Conservation (phyloP, 2,113 vertebrate species). For the Podocnemis expansa region DNA sequence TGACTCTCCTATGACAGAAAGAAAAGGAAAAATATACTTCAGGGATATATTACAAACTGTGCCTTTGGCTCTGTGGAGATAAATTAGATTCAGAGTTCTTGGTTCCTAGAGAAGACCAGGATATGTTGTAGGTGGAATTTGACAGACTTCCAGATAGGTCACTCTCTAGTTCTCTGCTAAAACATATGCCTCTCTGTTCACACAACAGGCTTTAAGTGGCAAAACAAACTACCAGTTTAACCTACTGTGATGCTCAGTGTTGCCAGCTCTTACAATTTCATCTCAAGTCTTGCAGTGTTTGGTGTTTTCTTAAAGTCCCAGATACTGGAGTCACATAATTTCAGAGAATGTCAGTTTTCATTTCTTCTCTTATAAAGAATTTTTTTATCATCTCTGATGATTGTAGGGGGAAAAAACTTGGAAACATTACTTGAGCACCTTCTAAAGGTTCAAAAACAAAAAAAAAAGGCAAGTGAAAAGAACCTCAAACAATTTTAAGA, state of each 20-base stretch:
- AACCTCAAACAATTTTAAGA: background rate
- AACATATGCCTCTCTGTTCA: background rate
- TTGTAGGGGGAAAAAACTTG: background rate
- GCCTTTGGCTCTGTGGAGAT: background rate
- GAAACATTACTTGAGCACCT: background rate
- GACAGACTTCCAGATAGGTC: background rate
- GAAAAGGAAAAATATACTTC: rapidly evolving
- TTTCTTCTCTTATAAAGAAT: background rate
- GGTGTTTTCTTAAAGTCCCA: background rate
- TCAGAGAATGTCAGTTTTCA: background rate
- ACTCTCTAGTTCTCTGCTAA: background rate
- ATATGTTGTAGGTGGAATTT: background rate
- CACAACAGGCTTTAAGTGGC: background rate
- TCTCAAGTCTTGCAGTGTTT: background rate
- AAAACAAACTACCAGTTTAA: background rate
- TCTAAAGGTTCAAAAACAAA: background rate
- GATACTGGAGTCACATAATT: background rate
- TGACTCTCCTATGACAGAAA: background rate
- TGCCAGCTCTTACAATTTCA: background rate
- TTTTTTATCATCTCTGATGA: rapidly evolving
- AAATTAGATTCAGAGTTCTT: background rate
- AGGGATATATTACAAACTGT: background rate
- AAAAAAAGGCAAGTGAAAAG: background rate
- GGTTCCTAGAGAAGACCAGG: background rate
- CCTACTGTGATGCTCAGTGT: background rate